Base-by-base conservation (phyloP, 2,888 invertebrate genomes). In the Ptilodon capucinus region DNA sequence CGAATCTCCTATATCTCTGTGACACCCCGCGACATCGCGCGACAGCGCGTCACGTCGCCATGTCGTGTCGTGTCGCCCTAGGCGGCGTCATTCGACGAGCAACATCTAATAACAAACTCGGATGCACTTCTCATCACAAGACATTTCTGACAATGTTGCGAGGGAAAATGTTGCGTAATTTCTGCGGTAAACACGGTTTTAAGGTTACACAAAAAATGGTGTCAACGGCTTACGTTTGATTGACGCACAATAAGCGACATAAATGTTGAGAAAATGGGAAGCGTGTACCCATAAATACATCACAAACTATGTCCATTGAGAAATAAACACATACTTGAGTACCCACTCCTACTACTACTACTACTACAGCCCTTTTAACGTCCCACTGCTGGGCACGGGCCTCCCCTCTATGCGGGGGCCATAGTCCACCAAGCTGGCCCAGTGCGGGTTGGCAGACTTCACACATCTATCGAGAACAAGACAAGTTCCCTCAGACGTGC, bases 31-130 rank as follows among this genome's bases (percentile, higher is more conserved):
- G 38, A 38, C 38, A 9, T 41, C 48, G 34, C 40, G 13, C 11
- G 11, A 38, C 54, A 44, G 54, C 43, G 56, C 58, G 62, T 56
- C 59, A 44, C 46, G 14, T 18, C 16, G 46, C 36, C 59, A 56
- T 55, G 54, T 56, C 56, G 60, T 52, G 38, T 44, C 42, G 16
- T 18, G 63, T 58, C 63, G 60, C 57, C 54, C 54, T 25, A 30
- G 21, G 5, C 40, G 36, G 13, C 34, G 19, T 38, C 38, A 38
- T n/a, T 19, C 38, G 13, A n/a, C 11, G 19, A 38, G 38, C 5
- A 18, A 28, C 14, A 38, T 16, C 34, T 19, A 32, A 42, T 21
- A 42, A 38, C 38, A 9, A 13, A 18, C n/a, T 38, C 38, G 38
- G 38, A 38, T 38, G 38, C 38, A 38, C 38, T 38, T 38, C 38